Evolutionary conservation across 1,140 invertebrate species (phyloP).

Genomic region (Drosophila nannoptera): DNA sequence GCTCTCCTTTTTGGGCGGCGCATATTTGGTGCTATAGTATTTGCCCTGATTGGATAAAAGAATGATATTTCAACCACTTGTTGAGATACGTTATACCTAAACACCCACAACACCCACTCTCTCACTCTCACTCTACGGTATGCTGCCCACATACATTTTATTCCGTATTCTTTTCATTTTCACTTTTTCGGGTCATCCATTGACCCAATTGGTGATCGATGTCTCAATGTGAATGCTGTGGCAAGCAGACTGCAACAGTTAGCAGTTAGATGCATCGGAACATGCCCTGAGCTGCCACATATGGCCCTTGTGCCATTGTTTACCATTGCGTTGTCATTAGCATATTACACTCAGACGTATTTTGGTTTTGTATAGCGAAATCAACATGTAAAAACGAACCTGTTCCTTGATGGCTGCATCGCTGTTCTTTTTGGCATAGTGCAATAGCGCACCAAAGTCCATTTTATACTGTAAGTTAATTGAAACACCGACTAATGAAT

Average conservation of each 20-base stretch:
- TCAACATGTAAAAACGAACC: constrained; percentile 68
- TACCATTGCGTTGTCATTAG: background rate
- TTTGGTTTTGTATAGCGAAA: background rate
- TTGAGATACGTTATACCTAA: background rate
- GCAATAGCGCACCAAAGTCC: constrained; percentile 83
- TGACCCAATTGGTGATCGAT: constrained; percentile 16
- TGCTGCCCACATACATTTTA: background rate
- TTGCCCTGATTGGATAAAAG: constrained; percentile 74
- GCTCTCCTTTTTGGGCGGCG: constrained; percentile 89
- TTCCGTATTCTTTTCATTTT: background rate
- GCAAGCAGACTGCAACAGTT: background rate
- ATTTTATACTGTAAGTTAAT: constrained; percentile 69
- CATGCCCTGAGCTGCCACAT: background rate
- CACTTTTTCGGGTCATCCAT: constrained; percentile 12
- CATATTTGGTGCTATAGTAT: constrained; percentile 87
- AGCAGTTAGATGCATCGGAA: background rate
- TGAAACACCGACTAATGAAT: background rate
- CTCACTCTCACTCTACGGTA: background rate
- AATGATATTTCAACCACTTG: constrained; percentile 18
- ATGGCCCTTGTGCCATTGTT: background rate
- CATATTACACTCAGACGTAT: background rate
- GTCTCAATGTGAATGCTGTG: background rate
- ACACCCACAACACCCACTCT: background rate
- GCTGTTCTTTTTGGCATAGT: constrained; percentile 82
- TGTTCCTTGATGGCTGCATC: constrained; percentile 77